These are phyloP conservation scores for Agriopis leucophaearia DNA, from an alignment of 2,888 invertebrate species.

Conservation along the genomic window DNA sequence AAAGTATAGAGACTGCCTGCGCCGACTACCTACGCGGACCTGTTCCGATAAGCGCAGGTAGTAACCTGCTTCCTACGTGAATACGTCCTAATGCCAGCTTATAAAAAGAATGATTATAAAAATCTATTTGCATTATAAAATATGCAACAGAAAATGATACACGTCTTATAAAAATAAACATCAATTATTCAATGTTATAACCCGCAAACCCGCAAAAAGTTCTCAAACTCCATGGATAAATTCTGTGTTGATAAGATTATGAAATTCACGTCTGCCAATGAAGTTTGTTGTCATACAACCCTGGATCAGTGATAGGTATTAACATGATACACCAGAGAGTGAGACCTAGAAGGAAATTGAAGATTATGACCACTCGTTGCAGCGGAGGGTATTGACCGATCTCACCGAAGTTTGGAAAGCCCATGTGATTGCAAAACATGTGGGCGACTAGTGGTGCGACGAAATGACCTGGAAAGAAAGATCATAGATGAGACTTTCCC, in stretches of 20 bases:
- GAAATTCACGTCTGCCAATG: slow-evolving; percentile 80
- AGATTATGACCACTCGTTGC: slow-evolving; percentile 88
- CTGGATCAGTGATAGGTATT: slow-evolving; percentile 91
- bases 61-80: no score
- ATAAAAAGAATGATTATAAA: no score
- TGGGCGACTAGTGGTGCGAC: slow-evolving; percentile 95
- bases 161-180: no score
- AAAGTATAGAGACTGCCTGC: no score
- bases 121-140: no score
- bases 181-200: no score
- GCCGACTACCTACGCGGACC: no score
- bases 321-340: slow-evolving; percentile 92
- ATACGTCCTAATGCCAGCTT: no score
- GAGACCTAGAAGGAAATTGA: slow-evolving; percentile 91
- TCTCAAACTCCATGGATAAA: no score
- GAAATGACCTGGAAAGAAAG: slow-evolving; percentile 90
- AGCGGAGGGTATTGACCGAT: slow-evolving; percentile 68
- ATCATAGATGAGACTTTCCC: neutral
- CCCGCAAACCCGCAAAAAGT: no score
- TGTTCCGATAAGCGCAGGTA: no score
- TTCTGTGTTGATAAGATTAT: neutral
- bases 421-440: slow-evolving; percentile 98
- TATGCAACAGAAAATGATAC: no score
- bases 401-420: slow-evolving; percentile 94
- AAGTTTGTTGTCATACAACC: slow-evolving; percentile 87